Evolutionary conservation across 2,888 invertebrate genomes (phyloP).

Genomic region (Lasius platythorax): DNA sequence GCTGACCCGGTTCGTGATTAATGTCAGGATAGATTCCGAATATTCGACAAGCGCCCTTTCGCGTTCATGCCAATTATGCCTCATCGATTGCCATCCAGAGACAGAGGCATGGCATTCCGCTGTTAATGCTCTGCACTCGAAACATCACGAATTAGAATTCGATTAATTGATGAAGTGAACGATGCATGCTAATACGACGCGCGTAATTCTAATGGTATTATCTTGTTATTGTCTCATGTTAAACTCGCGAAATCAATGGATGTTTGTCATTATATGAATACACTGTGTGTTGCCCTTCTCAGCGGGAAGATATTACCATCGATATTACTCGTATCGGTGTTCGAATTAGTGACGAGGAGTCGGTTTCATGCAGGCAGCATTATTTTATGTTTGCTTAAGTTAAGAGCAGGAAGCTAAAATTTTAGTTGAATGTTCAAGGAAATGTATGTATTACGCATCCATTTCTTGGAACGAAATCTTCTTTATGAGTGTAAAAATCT

Average conservation of each 20-base stretch:
- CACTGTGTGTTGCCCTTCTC: background rate
- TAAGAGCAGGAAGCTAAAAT: background rate
- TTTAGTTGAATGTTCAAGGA: background rate
- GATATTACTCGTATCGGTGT: background rate
- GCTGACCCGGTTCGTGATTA: slow-evolving; percentile 62
- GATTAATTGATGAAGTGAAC: slow-evolving; percentile 40
- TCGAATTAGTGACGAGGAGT: background rate
- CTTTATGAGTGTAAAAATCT: background rate
- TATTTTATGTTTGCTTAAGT: background rate
- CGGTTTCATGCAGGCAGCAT: background rate
- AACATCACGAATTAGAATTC: slow-evolving; percentile 35
- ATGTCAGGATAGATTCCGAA: slow-evolving; percentile 61
- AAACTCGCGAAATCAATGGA: slow-evolving; percentile 20
- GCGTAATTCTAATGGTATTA: slow-evolving; percentile 37
- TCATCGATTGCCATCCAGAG: slow-evolving; percentile 68
- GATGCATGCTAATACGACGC: slow-evolving; percentile 28
- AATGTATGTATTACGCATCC: background rate
- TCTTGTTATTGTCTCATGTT: slow-evolving; percentile 6
- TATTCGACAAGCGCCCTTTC: slow-evolving; percentile 66
- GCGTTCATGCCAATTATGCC: slow-evolving; percentile 72
- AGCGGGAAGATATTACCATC: background rate
- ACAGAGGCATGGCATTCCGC: slow-evolving; percentile 47
- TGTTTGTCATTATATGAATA: background rate
- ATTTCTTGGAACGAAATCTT: background rate
- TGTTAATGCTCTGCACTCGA: slow-evolving; percentile 45